Evolutionary conservation across 2,113 vertebrate species (phyloP).

Genomic region (Pardalotus punctatus): DNA sequence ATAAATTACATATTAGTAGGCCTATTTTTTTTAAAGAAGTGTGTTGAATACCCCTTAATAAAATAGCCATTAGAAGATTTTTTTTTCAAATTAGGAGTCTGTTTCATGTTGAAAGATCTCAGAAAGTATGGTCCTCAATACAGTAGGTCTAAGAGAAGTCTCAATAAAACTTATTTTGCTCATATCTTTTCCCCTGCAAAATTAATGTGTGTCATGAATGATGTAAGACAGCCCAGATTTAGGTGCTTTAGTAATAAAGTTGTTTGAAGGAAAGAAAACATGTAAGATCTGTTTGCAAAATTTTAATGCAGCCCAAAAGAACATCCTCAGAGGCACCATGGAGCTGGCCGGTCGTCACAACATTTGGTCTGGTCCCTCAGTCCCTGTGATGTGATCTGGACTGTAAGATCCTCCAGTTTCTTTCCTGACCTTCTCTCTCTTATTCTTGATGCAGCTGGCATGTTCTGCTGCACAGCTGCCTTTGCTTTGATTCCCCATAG

Average conservation of each 20-base stretch:
- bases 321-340: neutral
- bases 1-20: neutral
- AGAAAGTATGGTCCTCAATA: neutral
- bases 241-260: neutral
- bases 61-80: neutral
- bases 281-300: neutral
- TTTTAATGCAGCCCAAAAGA: neutral
- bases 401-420: neutral
- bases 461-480: slow-evolving; percentile 7
- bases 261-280: neutral
- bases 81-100: neutral
- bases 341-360: neutral
- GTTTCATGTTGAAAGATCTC: neutral
- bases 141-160: neutral
- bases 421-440: slow-evolving; percentile 27
- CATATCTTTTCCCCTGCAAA: neutral
- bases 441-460: slow-evolving; percentile 29
- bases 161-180: neutral
- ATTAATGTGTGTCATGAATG: neutral
- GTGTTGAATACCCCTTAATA: neutral
- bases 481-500: neutral
- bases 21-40: neutral
- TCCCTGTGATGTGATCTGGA: neutral
- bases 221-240: neutral
- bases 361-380: neutral